Percentiles rank a stretch among this genome's conserved stretches.
Evolutionary conservation across 2,888 invertebrate species (phyloP).

Genomic region (Stramonita haemastoma): DNA sequence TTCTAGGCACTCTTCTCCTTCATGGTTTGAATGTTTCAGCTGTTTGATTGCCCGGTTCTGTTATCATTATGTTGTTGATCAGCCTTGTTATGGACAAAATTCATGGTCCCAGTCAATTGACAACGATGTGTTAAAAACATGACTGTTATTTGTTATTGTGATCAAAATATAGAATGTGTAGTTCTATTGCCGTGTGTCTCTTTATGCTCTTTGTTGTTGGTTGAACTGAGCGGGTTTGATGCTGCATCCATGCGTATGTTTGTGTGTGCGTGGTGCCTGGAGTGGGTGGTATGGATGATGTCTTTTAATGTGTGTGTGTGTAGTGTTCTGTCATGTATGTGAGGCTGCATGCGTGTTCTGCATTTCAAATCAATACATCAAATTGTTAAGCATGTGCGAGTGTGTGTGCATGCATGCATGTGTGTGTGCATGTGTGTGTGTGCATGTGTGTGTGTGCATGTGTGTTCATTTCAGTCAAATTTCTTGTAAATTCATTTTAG

Average conservation of each 20-base stretch:
- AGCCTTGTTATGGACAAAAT: conserved; percentile 25
- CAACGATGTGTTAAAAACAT: conserved; percentile 23
- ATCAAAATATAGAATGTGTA: conserved; percentile 22
- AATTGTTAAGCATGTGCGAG: background rate
- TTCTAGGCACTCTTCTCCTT: too few species aligned
- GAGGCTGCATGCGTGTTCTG: background rate
- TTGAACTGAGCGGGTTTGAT: too few species aligned
- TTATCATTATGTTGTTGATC: conserved; percentile 14
- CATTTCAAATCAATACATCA: background rate
- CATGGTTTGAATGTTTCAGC: too few species aligned
- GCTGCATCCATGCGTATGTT: too few species aligned
- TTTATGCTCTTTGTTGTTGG: background rate
- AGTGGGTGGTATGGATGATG: background rate
- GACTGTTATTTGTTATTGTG: conserved; percentile 14
- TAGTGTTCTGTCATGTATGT: background rate
- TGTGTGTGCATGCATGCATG: background rate
- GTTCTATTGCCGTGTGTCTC: background rate
- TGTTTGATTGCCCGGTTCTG: background rate
- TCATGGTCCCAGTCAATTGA: background rate
- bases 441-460: background rate
- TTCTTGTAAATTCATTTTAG: too few species aligned
- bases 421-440: background rate
- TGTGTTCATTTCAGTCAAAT: too few species aligned
- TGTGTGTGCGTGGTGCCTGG: background rate
- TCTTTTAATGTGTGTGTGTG: background rate